Conservation (phyloP, 2,113 vertebrate species). For the Halcyon senegalensis region DNA sequence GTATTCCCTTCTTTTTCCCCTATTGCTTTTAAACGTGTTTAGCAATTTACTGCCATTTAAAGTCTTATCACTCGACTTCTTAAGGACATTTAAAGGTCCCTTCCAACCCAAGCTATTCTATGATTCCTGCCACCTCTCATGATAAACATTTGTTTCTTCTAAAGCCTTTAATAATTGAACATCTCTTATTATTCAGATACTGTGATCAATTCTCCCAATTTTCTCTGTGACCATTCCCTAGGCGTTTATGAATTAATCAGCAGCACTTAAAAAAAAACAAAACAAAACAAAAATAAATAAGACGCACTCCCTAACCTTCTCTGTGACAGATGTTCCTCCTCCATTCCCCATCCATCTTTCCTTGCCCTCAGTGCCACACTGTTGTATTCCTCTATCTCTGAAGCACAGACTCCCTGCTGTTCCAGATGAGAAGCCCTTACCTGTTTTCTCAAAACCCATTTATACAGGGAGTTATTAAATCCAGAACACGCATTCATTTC, state of each 20-base stretch:
- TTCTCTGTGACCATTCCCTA: background rate
- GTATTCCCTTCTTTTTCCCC: background rate
- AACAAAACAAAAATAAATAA: background rate
- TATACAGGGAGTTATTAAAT: background rate
- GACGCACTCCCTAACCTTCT: background rate
- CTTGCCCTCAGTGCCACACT: background rate
- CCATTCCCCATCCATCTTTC: background rate
- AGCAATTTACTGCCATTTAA: background rate
- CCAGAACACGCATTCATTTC: background rate
- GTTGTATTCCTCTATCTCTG: background rate
- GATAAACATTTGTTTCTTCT: background rate
- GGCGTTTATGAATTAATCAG: background rate
- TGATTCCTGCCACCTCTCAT: background rate
- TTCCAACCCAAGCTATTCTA: too few relatives aligned
- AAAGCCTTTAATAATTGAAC: background rate
- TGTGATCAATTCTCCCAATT: background rate
- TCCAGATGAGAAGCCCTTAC: background rate
- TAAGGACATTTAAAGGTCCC: background rate
- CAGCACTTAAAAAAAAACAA: background rate
- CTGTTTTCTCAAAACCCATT: background rate
- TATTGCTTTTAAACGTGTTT: background rate
- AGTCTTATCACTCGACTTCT: background rate
- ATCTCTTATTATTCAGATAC: background rate
- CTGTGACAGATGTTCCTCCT: background rate
- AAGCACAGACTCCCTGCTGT: background rate